Conservation (phyloP, 2,113 vertebrate species). For the Petaurus breviceps region DNA sequence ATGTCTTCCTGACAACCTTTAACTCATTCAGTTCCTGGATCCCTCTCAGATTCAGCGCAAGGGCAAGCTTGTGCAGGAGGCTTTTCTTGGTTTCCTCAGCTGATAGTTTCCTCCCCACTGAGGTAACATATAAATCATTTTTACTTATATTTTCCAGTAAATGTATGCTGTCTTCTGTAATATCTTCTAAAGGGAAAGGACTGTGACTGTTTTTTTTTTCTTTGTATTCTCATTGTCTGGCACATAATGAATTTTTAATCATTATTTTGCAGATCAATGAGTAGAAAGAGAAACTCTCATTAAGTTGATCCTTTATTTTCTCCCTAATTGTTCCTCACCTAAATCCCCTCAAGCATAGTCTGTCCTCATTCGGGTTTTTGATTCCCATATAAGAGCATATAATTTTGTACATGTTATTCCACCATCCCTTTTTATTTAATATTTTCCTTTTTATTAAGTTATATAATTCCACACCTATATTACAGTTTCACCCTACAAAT, state of each 20-base stretch:
- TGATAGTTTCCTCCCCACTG: background rate
- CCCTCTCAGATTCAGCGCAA: background rate
- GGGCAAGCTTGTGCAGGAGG: accelerated
- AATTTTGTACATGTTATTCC: background rate
- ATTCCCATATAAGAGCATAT: background rate
- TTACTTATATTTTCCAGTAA: background rate
- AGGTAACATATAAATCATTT: background rate
- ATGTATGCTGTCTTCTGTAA: background rate
- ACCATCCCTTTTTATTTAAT: background rate
- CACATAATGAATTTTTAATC: background rate
- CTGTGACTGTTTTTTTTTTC: background rate
- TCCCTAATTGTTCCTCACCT: background rate
- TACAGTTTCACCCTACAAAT: background rate
- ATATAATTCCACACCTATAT: background rate
- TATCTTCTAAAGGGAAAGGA: background rate
- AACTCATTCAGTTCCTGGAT: background rate
- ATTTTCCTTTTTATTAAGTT: background rate
- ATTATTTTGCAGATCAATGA: background rate
- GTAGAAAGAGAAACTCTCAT: background rate
- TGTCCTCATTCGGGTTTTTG: background rate
- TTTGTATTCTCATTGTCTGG: background rate
- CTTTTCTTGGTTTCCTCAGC: background rate
- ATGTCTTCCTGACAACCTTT: background rate
- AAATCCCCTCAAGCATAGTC: background rate
- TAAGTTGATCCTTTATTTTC: background rate